phyloP scores from a whole-genome alignment of 23 tunicate genomes.

The Halocynthia aurantium region DNA sequence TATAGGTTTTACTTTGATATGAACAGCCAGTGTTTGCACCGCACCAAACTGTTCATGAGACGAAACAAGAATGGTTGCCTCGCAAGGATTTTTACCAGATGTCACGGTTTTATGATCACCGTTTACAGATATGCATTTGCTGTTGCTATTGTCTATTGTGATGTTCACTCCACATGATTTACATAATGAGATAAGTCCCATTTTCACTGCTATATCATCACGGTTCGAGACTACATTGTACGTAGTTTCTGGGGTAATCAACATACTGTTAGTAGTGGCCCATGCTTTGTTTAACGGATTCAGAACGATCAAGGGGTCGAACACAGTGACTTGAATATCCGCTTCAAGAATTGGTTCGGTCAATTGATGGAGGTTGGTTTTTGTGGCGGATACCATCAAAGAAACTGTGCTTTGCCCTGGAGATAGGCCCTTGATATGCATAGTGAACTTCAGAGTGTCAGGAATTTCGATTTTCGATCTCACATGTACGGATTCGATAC shows the following conservation, averaged over 20 bases:
- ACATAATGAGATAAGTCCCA: conserved; percentile 4
- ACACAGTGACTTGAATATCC: conserved; percentile 58
- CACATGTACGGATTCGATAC: conserved; percentile 47
- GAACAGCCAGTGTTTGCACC: conserved; percentile 64
- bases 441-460: conserved; percentile 39
- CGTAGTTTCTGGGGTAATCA: conserved; percentile 49
- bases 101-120: conserved; percentile 20
- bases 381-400: conserved; percentile 40
- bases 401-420: conserved; percentile 52
- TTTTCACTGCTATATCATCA: conserved; percentile 46
- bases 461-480: conserved; percentile 49
- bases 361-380: conserved; percentile 32
- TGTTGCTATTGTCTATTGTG: not conserved
- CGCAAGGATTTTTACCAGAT: conserved; percentile 51
- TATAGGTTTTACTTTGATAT: conserved; percentile 53
- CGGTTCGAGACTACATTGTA: conserved; percentile 50
- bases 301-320: not conserved
- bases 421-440: conserved; percentile 48
- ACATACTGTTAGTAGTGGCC: conserved; percentile 50
- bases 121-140: conserved; percentile 6
- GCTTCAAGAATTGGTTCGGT: conserved; percentile 15
- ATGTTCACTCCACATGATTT: conserved; percentile 3
- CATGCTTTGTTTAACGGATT: conserved; percentile 24
- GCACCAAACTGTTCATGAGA: conserved; percentile 61
- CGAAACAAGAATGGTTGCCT: conserved; percentile 53